Evolutionary conservation across 92 coral and sea anemone genomes (phyloP), one percentile per base, ranked within the genome.

Genomic region (Phymanthus crucifer): DNA sequence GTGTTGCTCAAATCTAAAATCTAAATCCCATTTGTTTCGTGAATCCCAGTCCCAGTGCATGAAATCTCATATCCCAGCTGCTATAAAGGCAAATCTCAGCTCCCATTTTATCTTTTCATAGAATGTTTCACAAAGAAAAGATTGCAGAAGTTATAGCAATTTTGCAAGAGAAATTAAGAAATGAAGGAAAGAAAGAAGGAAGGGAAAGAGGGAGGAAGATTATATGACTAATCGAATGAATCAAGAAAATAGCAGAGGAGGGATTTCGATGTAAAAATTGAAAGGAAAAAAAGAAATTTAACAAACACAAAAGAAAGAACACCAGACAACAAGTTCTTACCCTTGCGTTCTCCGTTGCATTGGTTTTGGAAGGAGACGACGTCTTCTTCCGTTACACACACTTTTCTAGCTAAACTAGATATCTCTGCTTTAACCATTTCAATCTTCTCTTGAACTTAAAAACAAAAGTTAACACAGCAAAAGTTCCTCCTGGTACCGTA

Each of bases 401-500:
- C 80, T 81, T 87, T 92, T 32, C 97, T 89, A 47, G 97, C 85
- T 40, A 89, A 80, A 4, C 83, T 67, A 26, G 93, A 91, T 40
- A 89, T 57, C 33, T 92, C 91, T 26, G 71, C 87, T 40, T 87
- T 87, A 27, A 92, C 85, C 6, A 66, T 35, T 31, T 84, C 77
- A n/a, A 92, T 87, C 69, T 75, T 87, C 11, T 81, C 64, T 40
- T 89, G 91, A 35, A 87, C 96, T 91, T 76, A 6, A 52, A 72
- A 27, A 13, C 6, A 47, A 45, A 48, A 21, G 16, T 32, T 40
- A 5, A 31, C 24, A 74, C 18, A 14, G 6, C 6, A 35, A 36
- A 18, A 0, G 45, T 38, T 33, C n/a, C n/a, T n/a, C n/a, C n/a
- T n/a, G n/a, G n/a, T n/a, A n/a, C n/a, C n/a, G n/a, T n/a, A n/a